These are phyloP conservation scores for Chrysolophus pictus DNA, from an alignment of 2,797 vertebrate species.

Conservation along the genomic window DNA sequence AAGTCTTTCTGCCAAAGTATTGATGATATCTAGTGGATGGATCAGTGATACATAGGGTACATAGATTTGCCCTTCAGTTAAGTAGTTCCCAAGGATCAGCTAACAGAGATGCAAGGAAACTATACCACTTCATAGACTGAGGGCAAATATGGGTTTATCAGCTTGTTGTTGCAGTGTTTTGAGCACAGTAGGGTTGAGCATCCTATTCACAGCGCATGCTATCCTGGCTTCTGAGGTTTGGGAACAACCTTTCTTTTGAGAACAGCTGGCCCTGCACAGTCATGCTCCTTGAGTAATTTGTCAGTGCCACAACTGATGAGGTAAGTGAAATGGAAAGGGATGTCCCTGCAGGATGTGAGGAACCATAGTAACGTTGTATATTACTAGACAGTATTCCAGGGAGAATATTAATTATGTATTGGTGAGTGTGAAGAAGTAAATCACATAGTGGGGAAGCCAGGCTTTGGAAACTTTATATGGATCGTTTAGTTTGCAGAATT, in stretches of 20 bases:
- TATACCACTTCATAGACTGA: background rate
- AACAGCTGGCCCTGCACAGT: background rate
- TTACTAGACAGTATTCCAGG: background rate
- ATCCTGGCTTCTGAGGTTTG: background rate
- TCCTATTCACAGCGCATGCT: background rate
- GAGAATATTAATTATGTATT: background rate
- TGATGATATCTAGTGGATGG: background rate
- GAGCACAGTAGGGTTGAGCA: background rate
- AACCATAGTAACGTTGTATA: background rate
- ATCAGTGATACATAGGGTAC: background rate
- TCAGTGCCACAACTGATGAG: background rate
- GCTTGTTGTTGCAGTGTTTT: background rate
- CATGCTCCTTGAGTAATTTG: rapidly evolving
- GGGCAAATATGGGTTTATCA: background rate
- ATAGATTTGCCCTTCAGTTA: background rate
- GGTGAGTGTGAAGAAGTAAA: background rate
- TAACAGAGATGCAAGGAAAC: background rate
- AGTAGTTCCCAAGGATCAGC: background rate
- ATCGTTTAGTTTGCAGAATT: background rate
- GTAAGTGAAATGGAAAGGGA: background rate
- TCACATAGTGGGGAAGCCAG: background rate
- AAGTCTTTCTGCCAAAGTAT: background rate
- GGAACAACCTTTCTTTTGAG: background rate
- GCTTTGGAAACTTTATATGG: background rate
- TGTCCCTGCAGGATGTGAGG: background rate